Conservation (phyloP, 2,888 invertebrate species). For the Xestia sexstrigata region DNA sequence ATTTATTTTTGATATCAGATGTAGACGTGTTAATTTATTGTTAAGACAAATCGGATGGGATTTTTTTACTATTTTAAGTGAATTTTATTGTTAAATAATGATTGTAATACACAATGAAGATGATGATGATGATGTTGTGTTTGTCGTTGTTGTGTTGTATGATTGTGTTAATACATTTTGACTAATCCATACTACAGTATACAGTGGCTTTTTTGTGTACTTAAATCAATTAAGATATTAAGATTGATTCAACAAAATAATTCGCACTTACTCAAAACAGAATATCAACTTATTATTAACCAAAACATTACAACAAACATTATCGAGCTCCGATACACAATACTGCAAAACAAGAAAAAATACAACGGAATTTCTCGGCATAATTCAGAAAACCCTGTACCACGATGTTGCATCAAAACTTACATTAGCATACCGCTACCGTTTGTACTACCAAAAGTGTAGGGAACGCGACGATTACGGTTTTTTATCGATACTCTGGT, state of each 20-base stretch:
- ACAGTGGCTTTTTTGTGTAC: not conserved
- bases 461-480: slow-evolving; percentile 18
- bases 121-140: too few species aligned
- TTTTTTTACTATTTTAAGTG: not conserved
- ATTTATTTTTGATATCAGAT: not conserved
- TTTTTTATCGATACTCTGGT: slow-evolving; percentile 62
- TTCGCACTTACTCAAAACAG: slow-evolving; percentile 19
- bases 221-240: not conserved
- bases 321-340: slow-evolving; percentile 49
- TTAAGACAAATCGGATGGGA: not conserved
- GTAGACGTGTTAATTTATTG: not conserved
- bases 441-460: slow-evolving; percentile 40
- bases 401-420: slow-evolving; percentile 34
- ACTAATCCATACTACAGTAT: not conserved
- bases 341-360: slow-evolving; percentile 50
- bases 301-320: slow-evolving; percentile 47
- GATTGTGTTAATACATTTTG: too few species aligned
- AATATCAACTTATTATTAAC: slow-evolving; percentile 42
- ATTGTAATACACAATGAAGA: too few species aligned
- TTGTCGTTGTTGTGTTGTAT: too few species aligned
- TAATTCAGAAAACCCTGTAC: slow-evolving; percentile 64
- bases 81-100: not conserved
- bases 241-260: not conserved
- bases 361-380: slow-evolving; percentile 57
- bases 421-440: slow-evolving; percentile 50